Conservation (phyloP, 2,113 vertebrate species). For the Desmodus rotundus region DNA sequence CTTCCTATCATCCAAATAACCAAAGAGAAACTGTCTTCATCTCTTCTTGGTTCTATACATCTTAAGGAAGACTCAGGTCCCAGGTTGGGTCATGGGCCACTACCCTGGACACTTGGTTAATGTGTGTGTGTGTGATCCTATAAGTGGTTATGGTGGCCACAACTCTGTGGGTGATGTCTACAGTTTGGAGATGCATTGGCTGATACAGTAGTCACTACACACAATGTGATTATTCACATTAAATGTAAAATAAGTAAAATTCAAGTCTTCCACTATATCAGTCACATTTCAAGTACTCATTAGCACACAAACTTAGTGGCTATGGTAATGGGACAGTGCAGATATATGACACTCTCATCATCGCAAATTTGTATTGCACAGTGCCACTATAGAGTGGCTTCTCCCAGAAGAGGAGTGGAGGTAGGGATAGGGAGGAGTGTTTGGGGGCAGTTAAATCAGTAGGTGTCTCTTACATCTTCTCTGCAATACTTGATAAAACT, state of each 20-base stretch:
- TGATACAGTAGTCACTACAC: neutral
- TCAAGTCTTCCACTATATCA: neutral
- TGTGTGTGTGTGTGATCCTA: too few relatives aligned
- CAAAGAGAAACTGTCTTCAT: neutral
- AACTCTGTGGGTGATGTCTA: neutral
- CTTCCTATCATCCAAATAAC: neutral
- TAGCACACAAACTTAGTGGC: neutral
- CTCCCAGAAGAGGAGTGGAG: neutral
- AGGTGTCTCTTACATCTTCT: neutral
- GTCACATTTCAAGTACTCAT: neutral
- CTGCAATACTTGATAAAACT: neutral
- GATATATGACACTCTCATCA: neutral
- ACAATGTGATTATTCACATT: neutral
- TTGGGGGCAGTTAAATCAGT: neutral
- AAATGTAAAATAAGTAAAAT: neutral
- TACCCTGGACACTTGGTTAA: neutral
- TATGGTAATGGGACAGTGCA: neutral
- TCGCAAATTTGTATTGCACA: neutral
- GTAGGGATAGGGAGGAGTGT: neutral
- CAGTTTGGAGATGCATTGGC: neutral
- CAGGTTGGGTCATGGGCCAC: neutral
- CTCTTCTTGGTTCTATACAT: neutral
- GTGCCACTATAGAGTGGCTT: neutral
- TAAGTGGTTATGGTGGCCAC: neutral
- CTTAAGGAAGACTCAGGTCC: neutral